Conservation (phyloP, 2,797 vertebrate genomes). For the Macrochelys suwanniensis region DNA sequence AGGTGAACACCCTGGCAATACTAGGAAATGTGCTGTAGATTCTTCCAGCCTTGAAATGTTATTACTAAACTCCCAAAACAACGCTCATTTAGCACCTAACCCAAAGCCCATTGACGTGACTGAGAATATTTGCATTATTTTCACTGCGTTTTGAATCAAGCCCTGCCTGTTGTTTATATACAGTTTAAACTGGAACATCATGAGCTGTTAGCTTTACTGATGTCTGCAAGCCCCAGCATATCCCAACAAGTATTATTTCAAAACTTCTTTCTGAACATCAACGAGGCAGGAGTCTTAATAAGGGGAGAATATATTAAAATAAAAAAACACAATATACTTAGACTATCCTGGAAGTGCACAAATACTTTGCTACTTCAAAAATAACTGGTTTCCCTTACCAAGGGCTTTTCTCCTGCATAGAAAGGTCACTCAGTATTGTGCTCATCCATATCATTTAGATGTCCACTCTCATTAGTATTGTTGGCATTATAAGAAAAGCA, state of each 20-base stretch:
- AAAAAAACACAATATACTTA: not conserved
- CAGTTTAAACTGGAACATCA: conserved; percentile 36
- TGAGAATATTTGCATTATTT: not conserved
- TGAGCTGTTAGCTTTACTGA: conserved; percentile 51
- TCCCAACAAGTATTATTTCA: conserved; percentile 41
- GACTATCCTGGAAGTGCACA: conserved; percentile 38
- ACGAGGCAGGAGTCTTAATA: conserved; percentile 37
- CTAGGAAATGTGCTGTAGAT: not conserved
- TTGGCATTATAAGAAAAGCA: not conserved
- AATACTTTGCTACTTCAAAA: conserved; percentile 53
- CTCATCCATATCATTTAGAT: not conserved
- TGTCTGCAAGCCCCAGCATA: conserved; percentile 58
- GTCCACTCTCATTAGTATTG: conserved; percentile 19
- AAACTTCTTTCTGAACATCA: not conserved
- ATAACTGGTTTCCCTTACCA: conserved; percentile 5
- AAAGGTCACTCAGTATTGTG: not conserved
- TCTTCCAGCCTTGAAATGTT: not conserved
- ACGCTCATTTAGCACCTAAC: conserved; percentile 38
- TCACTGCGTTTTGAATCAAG: not conserved
- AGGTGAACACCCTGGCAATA: no score
- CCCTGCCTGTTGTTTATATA: not conserved
- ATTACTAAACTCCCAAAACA: not conserved
- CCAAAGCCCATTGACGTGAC: not conserved
- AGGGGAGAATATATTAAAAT: conserved; percentile 58
- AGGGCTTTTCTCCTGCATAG: conserved; percentile 19